Conservation (phyloP, 2,113 vertebrate genomes). For the Tragulus kanchil region DNA sequence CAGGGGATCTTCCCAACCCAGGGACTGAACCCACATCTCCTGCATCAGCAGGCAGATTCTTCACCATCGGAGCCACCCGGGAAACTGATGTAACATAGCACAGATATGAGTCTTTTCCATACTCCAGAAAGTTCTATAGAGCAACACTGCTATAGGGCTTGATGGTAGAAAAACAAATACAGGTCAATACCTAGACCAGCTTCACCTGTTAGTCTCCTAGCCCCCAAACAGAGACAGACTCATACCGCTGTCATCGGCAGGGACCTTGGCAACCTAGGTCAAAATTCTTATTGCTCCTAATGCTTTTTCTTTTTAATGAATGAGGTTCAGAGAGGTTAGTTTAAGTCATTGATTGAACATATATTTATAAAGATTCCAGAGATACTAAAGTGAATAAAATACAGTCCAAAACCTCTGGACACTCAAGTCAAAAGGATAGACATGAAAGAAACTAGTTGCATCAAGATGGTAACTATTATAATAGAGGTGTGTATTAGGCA, state of each 20-base stretch:
- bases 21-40: neutral
- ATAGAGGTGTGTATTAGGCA: neutral
- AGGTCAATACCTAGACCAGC: neutral
- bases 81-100: neutral
- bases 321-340: neutral
- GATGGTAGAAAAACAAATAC: neutral
- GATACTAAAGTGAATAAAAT: constrained; percentile 15
- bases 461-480: neutral
- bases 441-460: neutral
- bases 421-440: neutral
- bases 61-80: neutral
- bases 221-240: neutral
- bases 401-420: neutral
- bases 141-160: neutral
- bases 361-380: neutral
- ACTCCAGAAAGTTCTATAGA: neutral
- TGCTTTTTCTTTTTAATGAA: neutral
- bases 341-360: neutral
- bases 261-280: neutral
- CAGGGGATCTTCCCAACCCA: neutral
- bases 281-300: neutral
- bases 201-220: neutral
- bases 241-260: neutral
- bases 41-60: neutral
- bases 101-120: neutral